Percentiles rank a stretch among this genome's conserved stretches.
Evolutionary conservation across 2,888 invertebrate species (phyloP).

Genomic region (Anthrax anthrax): DNA sequence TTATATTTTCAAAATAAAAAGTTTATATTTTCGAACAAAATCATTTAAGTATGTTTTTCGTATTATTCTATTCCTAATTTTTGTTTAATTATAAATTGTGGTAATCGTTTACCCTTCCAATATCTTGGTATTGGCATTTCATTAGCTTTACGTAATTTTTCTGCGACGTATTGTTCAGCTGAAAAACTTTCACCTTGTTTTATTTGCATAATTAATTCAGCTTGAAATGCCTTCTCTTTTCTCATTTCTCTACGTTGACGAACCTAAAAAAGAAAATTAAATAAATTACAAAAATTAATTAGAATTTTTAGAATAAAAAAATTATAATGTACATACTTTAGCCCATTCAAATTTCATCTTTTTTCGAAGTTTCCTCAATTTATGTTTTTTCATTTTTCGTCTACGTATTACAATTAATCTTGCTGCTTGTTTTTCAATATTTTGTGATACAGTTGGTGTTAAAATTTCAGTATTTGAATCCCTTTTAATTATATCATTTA

Average conservation of each 20-base stretch:
- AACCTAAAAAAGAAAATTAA: conserved; percentile 29
- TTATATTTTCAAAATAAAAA: no score
- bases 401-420: conserved; percentile 62
- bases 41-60: no score
- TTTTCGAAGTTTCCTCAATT: conserved; percentile 63
- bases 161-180: conserved; percentile 54
- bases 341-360: conserved; percentile 64
- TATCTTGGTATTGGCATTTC: neutral
- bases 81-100: no score
- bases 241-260: conserved; percentile 52
- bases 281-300: neutral
- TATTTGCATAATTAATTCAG: conserved; percentile 49
- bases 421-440: conserved; percentile 52
- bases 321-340: conserved; percentile 35
- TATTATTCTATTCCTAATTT: no score
- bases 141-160: conserved; percentile 42
- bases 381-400: conserved; percentile 78
- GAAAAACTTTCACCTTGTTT: conserved; percentile 61
- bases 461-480: neutral
- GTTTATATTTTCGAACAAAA: no score
- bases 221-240: conserved; percentile 68
- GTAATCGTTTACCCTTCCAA: no score
- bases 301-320: neutral
- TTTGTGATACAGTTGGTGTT: conserved; percentile 3
- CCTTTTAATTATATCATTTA: conserved; percentile 20